Evolutionary conservation across 2,888 invertebrate species (phyloP), one percentile per base, ranked within the genome.

Genomic region (Gandaritis pyraliata): DNA sequence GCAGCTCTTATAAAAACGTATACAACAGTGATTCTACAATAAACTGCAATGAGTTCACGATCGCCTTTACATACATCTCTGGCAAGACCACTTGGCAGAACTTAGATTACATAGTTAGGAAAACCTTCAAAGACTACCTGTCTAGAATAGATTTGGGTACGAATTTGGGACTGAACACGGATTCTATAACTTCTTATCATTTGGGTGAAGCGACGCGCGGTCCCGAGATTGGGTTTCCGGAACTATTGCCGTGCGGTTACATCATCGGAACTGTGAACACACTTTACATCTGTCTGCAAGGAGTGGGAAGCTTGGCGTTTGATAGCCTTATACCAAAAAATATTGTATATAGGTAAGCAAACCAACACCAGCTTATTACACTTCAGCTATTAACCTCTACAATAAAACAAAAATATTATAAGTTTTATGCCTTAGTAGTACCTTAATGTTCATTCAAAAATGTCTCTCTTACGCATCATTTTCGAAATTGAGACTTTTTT

Each of bases 241-340:
- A 98, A 82, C 86, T 98, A 38, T 90, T 98, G 64, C 99, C 98
- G 10, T 98, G 97, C 74, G 98, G 98, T 7, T 99, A 98, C 81
- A 95, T 98, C 12, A 95, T 98, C 10, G 98, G 97, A 33, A 96
- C 97, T 65, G 95, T 96, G 18, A 96, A 96, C 70, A 96, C 96
- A 29, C 94, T 97, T 71, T 97, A 97, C 78, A 96, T 99, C 69
- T 99, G 99, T 81, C 94, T 98, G 30, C 96, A 96, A 83, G 96
- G 96, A 46, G 96, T 96, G 18, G 96, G 96, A 11, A 96, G 96
- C 76, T 93, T 99, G 74, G 97, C 98, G 8, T 98, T 99, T 82
- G 98, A 99, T 87, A 98, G 98, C 60, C 94, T 99, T 68, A 98
- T 98, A 86, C 98, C 99, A 70, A 97, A 98, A 92, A 97, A 98